Evolutionary conservation across 2,888 invertebrate genomes (phyloP).

Genomic region (Dyspetes luteomarginatus): DNA sequence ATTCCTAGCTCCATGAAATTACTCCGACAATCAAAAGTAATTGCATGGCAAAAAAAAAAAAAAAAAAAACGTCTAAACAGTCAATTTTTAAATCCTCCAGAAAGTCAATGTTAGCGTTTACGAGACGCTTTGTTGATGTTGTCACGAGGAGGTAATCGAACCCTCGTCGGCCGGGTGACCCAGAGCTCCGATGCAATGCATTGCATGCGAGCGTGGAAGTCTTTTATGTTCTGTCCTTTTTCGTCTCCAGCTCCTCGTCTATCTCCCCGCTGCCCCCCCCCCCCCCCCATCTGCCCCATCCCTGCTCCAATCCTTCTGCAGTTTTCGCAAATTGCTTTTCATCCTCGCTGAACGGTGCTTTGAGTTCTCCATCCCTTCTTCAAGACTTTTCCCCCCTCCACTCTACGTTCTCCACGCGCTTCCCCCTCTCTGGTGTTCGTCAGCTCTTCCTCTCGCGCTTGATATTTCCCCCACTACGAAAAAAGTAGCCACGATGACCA

Average conservation of each 20-base stretch:
- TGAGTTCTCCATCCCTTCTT: conserved; percentile 20
- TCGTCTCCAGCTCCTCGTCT: conserved; percentile 36
- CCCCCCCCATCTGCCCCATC: conserved; percentile 26
- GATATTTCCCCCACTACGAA: conserved; percentile 11
- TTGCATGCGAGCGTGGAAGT: conserved; percentile 51
- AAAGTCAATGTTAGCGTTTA: background rate
- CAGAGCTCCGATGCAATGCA: conserved; percentile 69
- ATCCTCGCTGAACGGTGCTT: conserved; percentile 46
- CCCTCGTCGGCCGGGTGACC: conserved; percentile 74
- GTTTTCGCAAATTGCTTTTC: conserved; percentile 22
- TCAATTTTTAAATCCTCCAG: background rate
- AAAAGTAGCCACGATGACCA: background rate
- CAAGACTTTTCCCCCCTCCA: background rate
- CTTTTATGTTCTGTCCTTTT: conserved; percentile 41
- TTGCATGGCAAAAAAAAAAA: too few relatives aligned
- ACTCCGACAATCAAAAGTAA: too few relatives aligned
- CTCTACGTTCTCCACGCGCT: conserved; percentile 16
- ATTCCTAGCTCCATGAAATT: too few relatives aligned
- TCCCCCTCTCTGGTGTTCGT: conserved; percentile 9
- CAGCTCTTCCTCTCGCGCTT: conserved; percentile 30
- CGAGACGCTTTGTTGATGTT: conserved; percentile 56
- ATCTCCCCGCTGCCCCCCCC: conserved; percentile 34
- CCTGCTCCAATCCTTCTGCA: conserved; percentile 12
- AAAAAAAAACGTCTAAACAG: too few relatives aligned
- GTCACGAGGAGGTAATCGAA: conserved; percentile 68